Percentiles rank a stretch among this genome's conserved stretches.
These are phyloP conservation scores for Caerostris darwini DNA, from an alignment of 1,140 invertebrate genomes.

Conservation along the genomic window DNA sequence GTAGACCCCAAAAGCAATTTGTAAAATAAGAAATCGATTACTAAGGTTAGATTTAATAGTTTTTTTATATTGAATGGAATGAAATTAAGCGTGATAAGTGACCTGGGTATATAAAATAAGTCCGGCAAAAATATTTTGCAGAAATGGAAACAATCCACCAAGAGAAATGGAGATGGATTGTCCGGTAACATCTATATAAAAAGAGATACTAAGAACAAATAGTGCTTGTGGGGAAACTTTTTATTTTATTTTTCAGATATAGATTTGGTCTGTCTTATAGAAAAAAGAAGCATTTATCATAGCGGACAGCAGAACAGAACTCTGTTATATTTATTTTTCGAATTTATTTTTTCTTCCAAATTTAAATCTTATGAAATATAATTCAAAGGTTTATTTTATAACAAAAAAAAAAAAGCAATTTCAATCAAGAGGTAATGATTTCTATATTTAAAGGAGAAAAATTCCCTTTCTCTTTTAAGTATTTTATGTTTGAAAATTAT, in stretches of 20 bases:
- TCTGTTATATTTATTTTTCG: not conserved
- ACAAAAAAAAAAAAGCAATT: not conserved
- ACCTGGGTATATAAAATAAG: not conserved
- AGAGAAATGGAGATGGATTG: slow-evolving; percentile 20
- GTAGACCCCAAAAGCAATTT: too few species aligned
- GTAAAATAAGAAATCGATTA: too few species aligned
- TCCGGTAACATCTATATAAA: not conserved
- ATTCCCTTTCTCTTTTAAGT: too few species aligned
- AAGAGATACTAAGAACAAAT: slow-evolving; percentile 2
- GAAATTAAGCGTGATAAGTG: not conserved
- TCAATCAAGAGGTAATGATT: not conserved
- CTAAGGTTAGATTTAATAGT: too few species aligned
- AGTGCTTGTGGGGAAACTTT: not conserved
- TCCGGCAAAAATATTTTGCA: not conserved
- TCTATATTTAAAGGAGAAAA: too few species aligned
- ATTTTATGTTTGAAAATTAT: too few species aligned
- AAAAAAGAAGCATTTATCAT: not conserved
- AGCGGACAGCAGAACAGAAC: not conserved
- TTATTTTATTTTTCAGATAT: not conserved
- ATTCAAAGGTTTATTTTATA: not conserved
- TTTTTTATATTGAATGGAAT: too few species aligned
- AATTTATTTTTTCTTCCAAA: not conserved
- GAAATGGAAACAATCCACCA: not conserved
- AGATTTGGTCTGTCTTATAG: slow-evolving; percentile 25
- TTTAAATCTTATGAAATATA: not conserved